Conservation (phyloP, 1,140 invertebrate genomes). For the Ceratosolen solmsi region DNA sequence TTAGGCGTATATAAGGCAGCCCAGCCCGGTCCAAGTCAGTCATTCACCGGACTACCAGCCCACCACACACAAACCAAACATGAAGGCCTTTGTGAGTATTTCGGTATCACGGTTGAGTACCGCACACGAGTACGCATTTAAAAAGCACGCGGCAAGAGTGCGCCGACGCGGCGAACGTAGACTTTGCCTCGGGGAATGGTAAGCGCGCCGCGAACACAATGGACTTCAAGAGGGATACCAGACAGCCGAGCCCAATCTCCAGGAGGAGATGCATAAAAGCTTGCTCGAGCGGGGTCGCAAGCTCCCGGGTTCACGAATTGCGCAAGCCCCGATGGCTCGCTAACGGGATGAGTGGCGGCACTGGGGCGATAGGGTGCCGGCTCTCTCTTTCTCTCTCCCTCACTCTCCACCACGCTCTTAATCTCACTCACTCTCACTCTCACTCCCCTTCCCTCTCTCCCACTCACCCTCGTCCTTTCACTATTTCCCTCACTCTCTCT, state of each 20-base stretch:
- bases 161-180: neutral
- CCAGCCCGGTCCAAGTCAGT: slow-evolving; percentile 73
- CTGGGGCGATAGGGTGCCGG: too few relatives aligned
- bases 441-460: too few relatives aligned
- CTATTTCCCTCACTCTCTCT: too few relatives aligned
- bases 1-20: slow-evolving; percentile 73
- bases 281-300: neutral
- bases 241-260: neutral
- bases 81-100: slow-evolving; percentile 75
- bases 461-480: too few relatives aligned
- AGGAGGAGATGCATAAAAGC: neutral
- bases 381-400: too few relatives aligned
- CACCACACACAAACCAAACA: slow-evolving; percentile 72
- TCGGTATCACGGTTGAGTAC: slow-evolving; percentile 59
- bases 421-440: too few relatives aligned
- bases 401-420: too few relatives aligned
- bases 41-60: slow-evolving; percentile 74
- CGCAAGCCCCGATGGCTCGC: too few relatives aligned
- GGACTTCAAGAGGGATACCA: neutral
- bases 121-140: neutral
- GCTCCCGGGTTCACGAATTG: neutral
- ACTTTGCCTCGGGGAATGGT: slow-evolving; percentile 50
- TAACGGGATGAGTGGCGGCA: too few relatives aligned
- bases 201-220: neutral
- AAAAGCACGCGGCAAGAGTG: neutral